These are phyloP conservation scores for Carduelis carduelis DNA, from an alignment of 2,797 vertebrate species.

Conservation along the genomic window DNA sequence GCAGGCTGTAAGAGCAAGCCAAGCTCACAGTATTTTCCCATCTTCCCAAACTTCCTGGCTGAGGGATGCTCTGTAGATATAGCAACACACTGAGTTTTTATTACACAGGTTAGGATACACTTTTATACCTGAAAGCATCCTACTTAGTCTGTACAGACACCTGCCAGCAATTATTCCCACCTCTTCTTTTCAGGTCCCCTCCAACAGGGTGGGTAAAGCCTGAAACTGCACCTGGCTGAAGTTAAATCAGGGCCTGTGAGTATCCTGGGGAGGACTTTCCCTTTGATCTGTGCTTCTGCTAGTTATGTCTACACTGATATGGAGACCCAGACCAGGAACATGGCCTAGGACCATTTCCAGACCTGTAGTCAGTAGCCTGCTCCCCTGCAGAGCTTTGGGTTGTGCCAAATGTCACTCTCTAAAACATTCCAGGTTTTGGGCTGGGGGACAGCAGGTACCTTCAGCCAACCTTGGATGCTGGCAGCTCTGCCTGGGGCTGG, in stretches of 20 bases:
- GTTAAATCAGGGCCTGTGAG: not conserved
- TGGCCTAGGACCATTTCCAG: not conserved
- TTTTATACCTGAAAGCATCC: not conserved
- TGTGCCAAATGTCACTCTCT: not conserved
- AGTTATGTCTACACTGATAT: not conserved
- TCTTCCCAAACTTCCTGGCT: not conserved
- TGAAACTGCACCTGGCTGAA: not conserved
- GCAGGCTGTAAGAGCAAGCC: not conserved
- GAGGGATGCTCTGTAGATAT: not conserved
- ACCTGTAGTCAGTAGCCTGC: fast-evolving
- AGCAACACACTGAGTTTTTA: not conserved
- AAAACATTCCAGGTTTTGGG: not conserved
- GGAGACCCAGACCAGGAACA: not conserved
- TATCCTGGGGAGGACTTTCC: not conserved
- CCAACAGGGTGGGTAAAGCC: not conserved
- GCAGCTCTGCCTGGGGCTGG: not conserved
- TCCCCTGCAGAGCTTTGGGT: not conserved
- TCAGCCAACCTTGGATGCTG: not conserved
- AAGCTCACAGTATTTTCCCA: not conserved
- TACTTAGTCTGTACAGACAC: not conserved
- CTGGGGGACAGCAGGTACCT: not conserved
- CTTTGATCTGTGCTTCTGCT: not conserved
- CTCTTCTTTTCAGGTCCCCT: not conserved
- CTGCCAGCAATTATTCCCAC: not conserved
- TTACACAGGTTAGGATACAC: not conserved